phyloP scores from a whole-genome alignment of 2,888 invertebrate genomes.

The Cryptops parisi region DNA sequence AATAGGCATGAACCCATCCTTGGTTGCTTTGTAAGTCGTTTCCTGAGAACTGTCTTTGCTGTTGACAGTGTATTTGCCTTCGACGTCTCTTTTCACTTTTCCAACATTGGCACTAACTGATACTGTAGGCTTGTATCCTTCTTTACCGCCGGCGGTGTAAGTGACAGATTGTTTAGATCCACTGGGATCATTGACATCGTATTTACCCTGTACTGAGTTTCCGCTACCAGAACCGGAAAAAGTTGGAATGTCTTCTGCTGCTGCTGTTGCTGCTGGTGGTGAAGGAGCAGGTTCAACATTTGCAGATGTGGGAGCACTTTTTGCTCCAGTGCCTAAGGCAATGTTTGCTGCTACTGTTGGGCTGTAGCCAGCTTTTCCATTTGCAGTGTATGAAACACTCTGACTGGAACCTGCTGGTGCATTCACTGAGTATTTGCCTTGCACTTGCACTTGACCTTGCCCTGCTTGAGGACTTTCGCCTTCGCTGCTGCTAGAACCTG shows the following conservation, averaged over 20 bases:
- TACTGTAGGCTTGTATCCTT: not conserved
- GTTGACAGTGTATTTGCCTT: not conserved
- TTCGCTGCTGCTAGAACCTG: not conserved
- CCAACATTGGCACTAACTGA: not conserved
- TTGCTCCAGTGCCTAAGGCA: not conserved
- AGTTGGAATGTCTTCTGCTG: not conserved
- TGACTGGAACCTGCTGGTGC: not conserved
- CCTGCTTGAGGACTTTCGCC: not conserved
- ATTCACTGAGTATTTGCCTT: not conserved
- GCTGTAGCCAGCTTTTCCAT: conserved; percentile 1
- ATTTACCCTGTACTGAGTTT: not conserved
- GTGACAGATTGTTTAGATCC: not conserved
- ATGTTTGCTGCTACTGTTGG: not conserved
- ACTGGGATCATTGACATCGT: not conserved
- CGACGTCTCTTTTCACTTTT: too few relatives aligned
- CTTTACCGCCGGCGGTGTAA: not conserved
- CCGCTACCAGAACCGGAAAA: not conserved
- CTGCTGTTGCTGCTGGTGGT: too few relatives aligned
- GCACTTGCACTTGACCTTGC: not conserved
- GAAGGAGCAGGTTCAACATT: too few relatives aligned
- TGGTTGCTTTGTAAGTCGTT: conserved; percentile 1
- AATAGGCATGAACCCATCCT: conserved; percentile 4
- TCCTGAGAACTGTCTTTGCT: conserved; percentile 3
- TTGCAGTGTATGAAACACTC: not conserved
- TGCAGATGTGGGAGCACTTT: not conserved